Evolutionary conservation across 2,888 invertebrate species (phyloP).

Genomic region (Bugulina stolonifera): DNA sequence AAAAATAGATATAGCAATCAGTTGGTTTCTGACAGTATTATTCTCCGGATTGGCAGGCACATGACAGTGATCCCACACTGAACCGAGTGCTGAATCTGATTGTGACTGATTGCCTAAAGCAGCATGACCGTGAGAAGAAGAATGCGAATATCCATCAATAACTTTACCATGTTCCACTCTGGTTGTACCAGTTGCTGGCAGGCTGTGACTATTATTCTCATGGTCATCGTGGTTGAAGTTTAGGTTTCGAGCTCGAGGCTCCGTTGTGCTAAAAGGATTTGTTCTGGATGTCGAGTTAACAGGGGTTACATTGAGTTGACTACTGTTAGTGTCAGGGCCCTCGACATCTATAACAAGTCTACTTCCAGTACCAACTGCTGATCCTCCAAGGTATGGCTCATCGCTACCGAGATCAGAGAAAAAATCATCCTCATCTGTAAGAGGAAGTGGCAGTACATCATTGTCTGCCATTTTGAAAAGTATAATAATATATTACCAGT

Average conservation of each 20-base stretch:
- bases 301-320: neutral
- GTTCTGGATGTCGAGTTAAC: neutral
- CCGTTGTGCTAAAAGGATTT: neutral
- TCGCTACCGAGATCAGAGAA: conserved; percentile 15
- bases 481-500: no score
- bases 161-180: neutral
- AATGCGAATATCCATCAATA: neutral
- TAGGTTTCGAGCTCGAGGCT: neutral
- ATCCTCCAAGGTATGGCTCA: neutral
- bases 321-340: neutral
- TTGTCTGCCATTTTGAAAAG: neutral
- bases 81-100: neutral
- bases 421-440: conserved; percentile 8
- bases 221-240: neutral
- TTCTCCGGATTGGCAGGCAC: conserved; percentile 31
- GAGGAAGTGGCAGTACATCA: conserved; percentile 10
- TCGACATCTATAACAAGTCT: neutral
- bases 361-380: conserved; percentile 1
- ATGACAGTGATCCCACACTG: conserved; percentile 31
- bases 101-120: neutral
- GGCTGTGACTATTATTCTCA: neutral
- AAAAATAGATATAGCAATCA: conserved; percentile 42
- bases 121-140: neutral
- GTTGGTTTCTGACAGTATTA: conserved; percentile 42
- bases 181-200: neutral